Conservation (phyloP, 2,888 invertebrate species). For the Seira sanloemensis region DNA sequence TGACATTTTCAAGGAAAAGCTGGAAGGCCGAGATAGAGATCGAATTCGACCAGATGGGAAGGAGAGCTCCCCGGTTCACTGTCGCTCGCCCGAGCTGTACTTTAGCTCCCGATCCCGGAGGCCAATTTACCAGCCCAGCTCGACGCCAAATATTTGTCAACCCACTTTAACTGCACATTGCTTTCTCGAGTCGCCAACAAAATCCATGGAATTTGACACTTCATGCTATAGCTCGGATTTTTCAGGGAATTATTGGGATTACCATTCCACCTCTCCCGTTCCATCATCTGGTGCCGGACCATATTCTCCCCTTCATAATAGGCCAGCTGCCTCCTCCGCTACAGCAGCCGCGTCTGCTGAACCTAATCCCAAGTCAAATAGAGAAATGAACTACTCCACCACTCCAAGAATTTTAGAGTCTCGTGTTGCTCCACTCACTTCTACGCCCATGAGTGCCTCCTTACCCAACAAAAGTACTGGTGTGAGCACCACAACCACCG, state of each 20-base stretch:
- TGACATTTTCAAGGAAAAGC: conserved; percentile 70
- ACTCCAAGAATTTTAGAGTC: conserved; percentile 58
- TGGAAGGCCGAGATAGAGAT: conserved; percentile 58
- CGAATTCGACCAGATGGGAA: conserved; percentile 69
- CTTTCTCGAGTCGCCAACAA: conserved; percentile 70
- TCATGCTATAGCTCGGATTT: conserved; percentile 68
- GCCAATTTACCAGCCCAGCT: conserved; percentile 73
- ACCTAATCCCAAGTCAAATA: conserved; percentile 56
- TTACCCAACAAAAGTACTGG: conserved; percentile 30
- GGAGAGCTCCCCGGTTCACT: conserved; percentile 69
- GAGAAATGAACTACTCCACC: conserved; percentile 58
- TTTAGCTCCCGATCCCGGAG: conserved; percentile 70
- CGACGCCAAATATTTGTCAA: conserved; percentile 72
- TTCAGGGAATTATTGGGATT: conserved; percentile 70
- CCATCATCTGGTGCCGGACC: conserved; percentile 45
- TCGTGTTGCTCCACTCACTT: conserved; percentile 42
- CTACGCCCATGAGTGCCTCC: conserved; percentile 36
- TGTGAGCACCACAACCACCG: conserved; percentile 9
- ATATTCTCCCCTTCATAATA: conserved; percentile 14
- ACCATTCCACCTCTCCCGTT: conserved; percentile 63
- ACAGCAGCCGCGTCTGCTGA: conserved; percentile 42
- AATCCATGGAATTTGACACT: conserved; percentile 68
- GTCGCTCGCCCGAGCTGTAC: conserved; percentile 69
- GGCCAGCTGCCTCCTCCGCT: conserved; percentile 20
- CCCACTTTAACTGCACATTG: conserved; percentile 73